A percentile compares a stretch with the other conserved stretches of the same genome.
These are phyloP conservation scores for Apotomis capreana DNA, from an alignment of 2,888 invertebrate species.

Conservation along the genomic window DNA sequence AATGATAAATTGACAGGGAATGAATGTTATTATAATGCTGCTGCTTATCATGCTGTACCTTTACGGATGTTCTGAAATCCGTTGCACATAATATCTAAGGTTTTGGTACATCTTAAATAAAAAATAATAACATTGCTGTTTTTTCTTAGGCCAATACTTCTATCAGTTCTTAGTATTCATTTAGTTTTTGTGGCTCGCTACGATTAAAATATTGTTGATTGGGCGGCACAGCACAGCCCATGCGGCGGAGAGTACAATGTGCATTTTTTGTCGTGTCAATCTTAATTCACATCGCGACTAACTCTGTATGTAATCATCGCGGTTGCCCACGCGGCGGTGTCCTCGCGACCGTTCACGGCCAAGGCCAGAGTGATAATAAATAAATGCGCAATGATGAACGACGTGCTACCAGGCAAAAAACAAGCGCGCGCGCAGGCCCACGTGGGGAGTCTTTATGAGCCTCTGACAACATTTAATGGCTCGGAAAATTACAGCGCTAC, in stretches of 20 bases:
- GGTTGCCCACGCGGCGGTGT: constrained; percentile 64
- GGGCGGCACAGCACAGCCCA: constrained; percentile 33
- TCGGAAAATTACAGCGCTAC: constrained; percentile 71
- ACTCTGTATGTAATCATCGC: constrained; percentile 56
- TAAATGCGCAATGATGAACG: constrained; percentile 74
- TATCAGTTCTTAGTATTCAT: constrained; percentile 49
- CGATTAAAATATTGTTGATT: constrained; percentile 48
- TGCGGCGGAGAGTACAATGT: constrained; percentile 51
- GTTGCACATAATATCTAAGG: background rate
- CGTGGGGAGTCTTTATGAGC: constrained; percentile 73
- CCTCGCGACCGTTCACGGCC: constrained; percentile 77
- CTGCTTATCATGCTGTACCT: background rate
- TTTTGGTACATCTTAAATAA: background rate
- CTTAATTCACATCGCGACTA: constrained; percentile 57
- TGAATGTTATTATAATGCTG: constrained; percentile 16
- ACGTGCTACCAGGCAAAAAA: constrained; percentile 71
- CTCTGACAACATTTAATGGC: constrained; percentile 73
- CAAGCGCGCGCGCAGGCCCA: constrained; percentile 65
- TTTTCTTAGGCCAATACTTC: constrained; percentile 33
- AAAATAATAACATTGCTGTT: background rate
- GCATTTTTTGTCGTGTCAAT: constrained; percentile 57
- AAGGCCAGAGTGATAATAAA: constrained; percentile 78
- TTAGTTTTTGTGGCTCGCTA: constrained; percentile 49
- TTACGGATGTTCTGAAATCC: no score
- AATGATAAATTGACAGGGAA: constrained; percentile 15